Evolutionary conservation across 35 echinoderm and acorn worm genomes (phyloP).

Genomic region (Stichopus chloronotus): DNA sequence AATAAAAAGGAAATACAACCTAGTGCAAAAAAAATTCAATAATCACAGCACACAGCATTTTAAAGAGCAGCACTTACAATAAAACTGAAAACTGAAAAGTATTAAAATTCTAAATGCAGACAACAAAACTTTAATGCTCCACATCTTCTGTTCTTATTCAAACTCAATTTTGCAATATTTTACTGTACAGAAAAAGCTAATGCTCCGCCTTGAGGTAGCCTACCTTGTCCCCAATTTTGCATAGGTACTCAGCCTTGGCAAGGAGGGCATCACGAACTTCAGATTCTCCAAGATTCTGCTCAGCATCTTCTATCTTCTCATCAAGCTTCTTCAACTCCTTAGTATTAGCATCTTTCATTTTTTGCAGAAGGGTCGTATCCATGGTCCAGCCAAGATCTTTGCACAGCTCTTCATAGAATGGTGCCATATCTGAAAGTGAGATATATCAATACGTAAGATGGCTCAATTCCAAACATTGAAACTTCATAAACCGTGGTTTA

Average conservation of each 20-base stretch:
- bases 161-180: no score
- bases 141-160: no score
- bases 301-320: slow-evolving; percentile 89
- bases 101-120: no score
- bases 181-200: no score
- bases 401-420: slow-evolving; percentile 93
- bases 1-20: no score
- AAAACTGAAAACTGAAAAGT: no score
- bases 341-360: slow-evolving; percentile 92
- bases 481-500: background rate
- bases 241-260: slow-evolving; percentile 89
- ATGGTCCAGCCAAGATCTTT: slow-evolving; percentile 87
- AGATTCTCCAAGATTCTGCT: slow-evolving; percentile 95
- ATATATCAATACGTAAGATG: slow-evolving; percentile 19
- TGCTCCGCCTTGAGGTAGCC: background rate
- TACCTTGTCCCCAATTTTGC: slow-evolving; percentile 98
- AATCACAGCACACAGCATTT: no score
- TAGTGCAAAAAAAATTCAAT: no score
- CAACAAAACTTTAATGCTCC: no score
- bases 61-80: no score
- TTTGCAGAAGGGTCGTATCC: slow-evolving; percentile 73
- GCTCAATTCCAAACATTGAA: background rate
- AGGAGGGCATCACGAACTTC: slow-evolving; percentile 97
- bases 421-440: slow-evolving; percentile 83
- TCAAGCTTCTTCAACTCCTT: slow-evolving; percentile 86